Base-by-base conservation (phyloP, 2,797 vertebrate genomes). In the Neosilurus hyrtlii region DNA sequence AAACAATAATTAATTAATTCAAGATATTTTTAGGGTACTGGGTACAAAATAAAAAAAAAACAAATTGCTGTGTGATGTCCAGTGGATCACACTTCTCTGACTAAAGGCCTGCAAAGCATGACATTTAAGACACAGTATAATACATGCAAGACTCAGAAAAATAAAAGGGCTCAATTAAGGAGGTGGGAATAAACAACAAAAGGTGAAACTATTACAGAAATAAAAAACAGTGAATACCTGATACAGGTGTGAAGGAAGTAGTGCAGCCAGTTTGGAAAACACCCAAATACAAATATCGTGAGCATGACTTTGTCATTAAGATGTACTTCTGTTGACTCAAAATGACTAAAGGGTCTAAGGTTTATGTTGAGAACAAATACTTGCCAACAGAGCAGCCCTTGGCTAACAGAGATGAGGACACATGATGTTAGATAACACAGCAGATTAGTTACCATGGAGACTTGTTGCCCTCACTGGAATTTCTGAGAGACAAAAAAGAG, bases 391-490 rank as follows among this genome's bases (percentile, higher is more conserved):
- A 1, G 15, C 52, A 75, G 37, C 65, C 72, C 72, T 85, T 24
- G 35, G 37, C 26, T 20, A 77, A 80, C 62, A 54, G 75, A 54
- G 30, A 22, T 30, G 35, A 57, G 51, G 16, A 78, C 20, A 3
- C n/a, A n/a, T 66, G 62, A 66, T 12, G 56, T 71, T 74, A 74
- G 59, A 37, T 65, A 74, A 82, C 24, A 73, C 80, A 74, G 43
- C 67, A 78, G 84, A 78, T 79, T 73, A 35, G 81, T 74, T 85
- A 74, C 67, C 62, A 79, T 73, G 74, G 80, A 82, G 68, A 85
- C 54, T 77, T 67, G 72, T 82, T 77, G 80, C 65, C 66, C 49
- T 85, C 68, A 61, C 18, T 79, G 62, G 26, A 57, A 59, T 49
- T 35, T n/a, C 12, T 51, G 66, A 65, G 51, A 79, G n/a, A 43